A percentile compares a stretch with the other conserved stretches of the same genome.
phyloP scores from a whole-genome alignment of 2,113 vertebrate species.

The Canis aureus region DNA sequence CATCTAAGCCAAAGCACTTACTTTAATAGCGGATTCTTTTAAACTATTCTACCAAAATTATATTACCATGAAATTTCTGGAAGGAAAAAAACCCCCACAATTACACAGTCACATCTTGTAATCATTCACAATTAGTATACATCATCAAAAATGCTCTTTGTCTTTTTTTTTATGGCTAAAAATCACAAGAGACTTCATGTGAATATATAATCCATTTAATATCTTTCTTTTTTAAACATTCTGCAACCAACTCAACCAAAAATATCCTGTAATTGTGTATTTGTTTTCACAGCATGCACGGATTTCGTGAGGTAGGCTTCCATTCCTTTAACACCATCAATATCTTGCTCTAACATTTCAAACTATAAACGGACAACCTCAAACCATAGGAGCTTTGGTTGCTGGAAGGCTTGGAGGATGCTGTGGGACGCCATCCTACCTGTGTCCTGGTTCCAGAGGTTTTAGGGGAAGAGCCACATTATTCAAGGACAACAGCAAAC shows the following conservation, averaged over 20 bases:
- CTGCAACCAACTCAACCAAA: conserved; percentile 39
- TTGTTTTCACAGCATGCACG: conserved; percentile 77
- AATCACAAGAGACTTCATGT: conserved; percentile 40
- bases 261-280: conserved; percentile 75
- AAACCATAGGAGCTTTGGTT: background rate
- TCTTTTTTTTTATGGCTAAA: background rate
- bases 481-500: background rate
- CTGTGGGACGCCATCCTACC: background rate
- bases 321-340: conserved; percentile 2
- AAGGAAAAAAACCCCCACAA: background rate
- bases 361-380: background rate
- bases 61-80: conserved; percentile 44
- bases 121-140: conserved; percentile 43
- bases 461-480: background rate
- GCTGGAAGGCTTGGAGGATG: background rate
- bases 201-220: conserved; percentile 29
- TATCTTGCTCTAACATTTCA: background rate
- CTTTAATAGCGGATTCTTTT: conserved; percentile 31
- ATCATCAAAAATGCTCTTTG: background rate
- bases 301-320: background rate
- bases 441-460: background rate
- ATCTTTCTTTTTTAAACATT: conserved; percentile 48
- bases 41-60: conserved; percentile 49
- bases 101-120: background rate
- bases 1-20: conserved; percentile 7